Evolutionary conservation across 2,888 invertebrate genomes (phyloP).

Genomic region (Drosophila nr. medialis): DNA sequence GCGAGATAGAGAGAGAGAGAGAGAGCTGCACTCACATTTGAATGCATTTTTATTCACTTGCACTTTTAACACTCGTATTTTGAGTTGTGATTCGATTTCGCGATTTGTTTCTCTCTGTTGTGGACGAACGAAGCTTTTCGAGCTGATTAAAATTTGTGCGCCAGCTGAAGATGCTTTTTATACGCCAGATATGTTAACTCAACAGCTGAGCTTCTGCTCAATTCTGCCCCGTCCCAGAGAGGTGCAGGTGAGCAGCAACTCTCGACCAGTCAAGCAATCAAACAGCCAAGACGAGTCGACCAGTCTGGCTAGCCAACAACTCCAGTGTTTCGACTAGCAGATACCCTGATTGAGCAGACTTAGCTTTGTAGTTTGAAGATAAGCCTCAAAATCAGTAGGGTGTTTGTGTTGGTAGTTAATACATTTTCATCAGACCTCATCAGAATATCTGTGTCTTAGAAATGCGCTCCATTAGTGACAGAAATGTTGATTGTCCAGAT

Average conservation of each 20-base stretch:
- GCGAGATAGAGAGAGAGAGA: background rate
- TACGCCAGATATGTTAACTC: constrained; percentile 47
- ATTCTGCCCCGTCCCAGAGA: constrained; percentile 49
- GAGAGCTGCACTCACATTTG: constrained; percentile 61
- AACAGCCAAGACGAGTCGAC: constrained; percentile 33
- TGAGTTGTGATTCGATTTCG: constrained; percentile 10
- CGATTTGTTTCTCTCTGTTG: constrained; percentile 48
- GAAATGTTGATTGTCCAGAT: background rate
- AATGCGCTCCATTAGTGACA: background rate
- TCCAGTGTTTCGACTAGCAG: background rate
- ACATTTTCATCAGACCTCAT: background rate
- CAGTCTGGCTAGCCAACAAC: constrained; percentile 10
- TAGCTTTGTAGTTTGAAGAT: background rate
- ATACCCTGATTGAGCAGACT: constrained; percentile 25
- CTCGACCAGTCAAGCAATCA: constrained; percentile 35
- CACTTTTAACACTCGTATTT: constrained; percentile 27
- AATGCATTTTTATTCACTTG: constrained; percentile 52
- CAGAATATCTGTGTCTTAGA: background rate
- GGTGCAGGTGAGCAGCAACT: constrained; percentile 19
- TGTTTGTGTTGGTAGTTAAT: too few relatives aligned
- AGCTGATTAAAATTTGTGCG: constrained; percentile 83
- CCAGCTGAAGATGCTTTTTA: constrained; percentile 83
- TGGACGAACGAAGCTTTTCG: constrained; percentile 78
- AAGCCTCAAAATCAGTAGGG: background rate
- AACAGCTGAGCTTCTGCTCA: constrained; percentile 47